Evolutionary conservation across 2,888 invertebrate genomes (phyloP), one percentile per base, ranked within the genome.

Genomic region (Petrolisthes cinctipes): DNA sequence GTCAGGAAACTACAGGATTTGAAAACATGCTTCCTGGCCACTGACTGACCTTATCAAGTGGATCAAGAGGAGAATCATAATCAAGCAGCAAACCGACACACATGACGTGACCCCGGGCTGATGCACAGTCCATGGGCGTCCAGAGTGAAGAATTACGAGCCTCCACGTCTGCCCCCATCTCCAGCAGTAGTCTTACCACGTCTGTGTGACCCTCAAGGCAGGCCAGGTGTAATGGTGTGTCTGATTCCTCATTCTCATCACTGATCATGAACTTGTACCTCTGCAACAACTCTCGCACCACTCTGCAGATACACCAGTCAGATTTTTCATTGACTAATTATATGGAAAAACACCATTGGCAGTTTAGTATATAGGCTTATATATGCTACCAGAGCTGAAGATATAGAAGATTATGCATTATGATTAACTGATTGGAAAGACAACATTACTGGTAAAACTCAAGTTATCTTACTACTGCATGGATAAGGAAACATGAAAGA

Each of bases 81-180:
- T 90, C 90, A 20, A 91, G 82, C 79, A 91, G 83, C 7, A 89
- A 80, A n/a, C 89, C 84, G 78, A 86, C 90, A 92, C 93, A 61
- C 92, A 93, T 80, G 92, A 92, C 5, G 92, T 93, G 7, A 92
- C 92, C 73, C 92, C 92, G 76, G 92, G 91, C 91, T 92, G 93
- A 88, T 92, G 91, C 14, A 93, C 92, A 54, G 93, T 93, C 91
- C 23, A 93, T 91, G n/a, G 93, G 92, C 7, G 93, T 93, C 91
- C 93, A 93, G 6, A 93, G 93, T 9, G 93, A 92, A 61, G 92
- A 92, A 90, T 93, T 93, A 85, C 92, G 92, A 78, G 92, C 86
- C 9, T 92, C 91, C 17, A 92, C 92, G 90, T 93, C 92, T 0
- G 92, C 93, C 5, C 92, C 93, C 53, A 92, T 92, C 4, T 92